Conservation (phyloP, 2,888 invertebrate species). For the Andrena hattorfiana region DNA sequence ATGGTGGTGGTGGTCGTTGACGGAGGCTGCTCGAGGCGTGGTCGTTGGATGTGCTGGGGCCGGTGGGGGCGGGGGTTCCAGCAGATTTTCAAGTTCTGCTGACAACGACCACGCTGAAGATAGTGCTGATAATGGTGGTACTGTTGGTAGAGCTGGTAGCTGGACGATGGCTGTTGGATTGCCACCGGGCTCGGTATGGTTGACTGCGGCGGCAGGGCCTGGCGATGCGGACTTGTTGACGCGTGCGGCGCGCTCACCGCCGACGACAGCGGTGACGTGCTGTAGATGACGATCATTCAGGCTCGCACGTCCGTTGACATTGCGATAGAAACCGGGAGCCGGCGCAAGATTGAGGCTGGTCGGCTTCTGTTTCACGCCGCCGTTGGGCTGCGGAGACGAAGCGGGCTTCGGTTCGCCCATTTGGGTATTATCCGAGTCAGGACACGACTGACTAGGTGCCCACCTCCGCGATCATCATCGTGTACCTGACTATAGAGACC, state of each 20-base stretch:
- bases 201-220: constrained; percentile 71
- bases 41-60: constrained; percentile 79
- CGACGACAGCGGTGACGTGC: constrained; percentile 77
- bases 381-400: constrained; percentile 82
- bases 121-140: constrained; percentile 79
- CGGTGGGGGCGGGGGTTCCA: constrained; percentile 83
- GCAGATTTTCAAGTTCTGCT: constrained; percentile 80
- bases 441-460: constrained; percentile 70
- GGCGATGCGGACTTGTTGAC: constrained; percentile 75
- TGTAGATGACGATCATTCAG: constrained; percentile 84
- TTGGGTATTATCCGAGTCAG: constrained; percentile 72
- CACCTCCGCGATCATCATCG: constrained; percentile 62
- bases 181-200: constrained; percentile 69
- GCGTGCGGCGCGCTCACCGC: constrained; percentile 79
- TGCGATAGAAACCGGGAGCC: constrained; percentile 84
- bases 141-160: constrained; percentile 78
- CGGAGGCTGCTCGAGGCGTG: constrained; percentile 69
- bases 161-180: constrained; percentile 70
- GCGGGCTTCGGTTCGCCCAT: constrained; percentile 84
- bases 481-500: background rate
- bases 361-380: constrained; percentile 83
- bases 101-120: constrained; percentile 79
- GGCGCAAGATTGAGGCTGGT: constrained; percentile 82
- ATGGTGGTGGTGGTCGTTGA: constrained; percentile 67
- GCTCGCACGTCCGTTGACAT: constrained; percentile 82